These are phyloP conservation scores for Pseudonaja textilis DNA, from an alignment of 2,113 vertebrate species.

Conservation along the genomic window DNA sequence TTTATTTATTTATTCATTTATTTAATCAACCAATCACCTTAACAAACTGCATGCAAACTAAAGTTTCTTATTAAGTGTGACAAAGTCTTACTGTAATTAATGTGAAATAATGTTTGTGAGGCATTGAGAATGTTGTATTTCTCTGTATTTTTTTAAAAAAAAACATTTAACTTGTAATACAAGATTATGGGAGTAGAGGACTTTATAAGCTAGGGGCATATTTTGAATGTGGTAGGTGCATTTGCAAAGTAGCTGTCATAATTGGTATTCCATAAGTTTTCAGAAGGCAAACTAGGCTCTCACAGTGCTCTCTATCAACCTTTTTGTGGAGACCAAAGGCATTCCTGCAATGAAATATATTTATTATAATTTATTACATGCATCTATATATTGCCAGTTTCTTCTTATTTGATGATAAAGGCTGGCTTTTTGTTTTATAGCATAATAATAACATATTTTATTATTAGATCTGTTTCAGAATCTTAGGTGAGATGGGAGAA, in stretches of 20 bases:
- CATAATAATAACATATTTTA: background rate
- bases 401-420: background rate
- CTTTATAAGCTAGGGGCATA: background rate
- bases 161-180: background rate
- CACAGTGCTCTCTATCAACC: background rate
- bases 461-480: background rate
- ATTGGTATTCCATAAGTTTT: background rate
- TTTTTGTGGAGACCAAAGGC: background rate
- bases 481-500: background rate
- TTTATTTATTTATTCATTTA: background rate
- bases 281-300: background rate
- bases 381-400: background rate
- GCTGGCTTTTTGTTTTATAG: background rate
- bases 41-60: background rate
- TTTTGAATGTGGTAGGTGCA: background rate
- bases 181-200: background rate
- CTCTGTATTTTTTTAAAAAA: background rate
- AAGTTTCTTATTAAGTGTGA: background rate
- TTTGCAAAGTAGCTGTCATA: background rate
- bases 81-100: background rate
- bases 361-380: background rate
- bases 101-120: background rate
- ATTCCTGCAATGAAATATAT: background rate
- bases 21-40: background rate
- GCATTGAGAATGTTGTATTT: background rate